Base-by-base conservation (phyloP, 2,797 vertebrate species). In the Propithecus deckenii region DNA sequence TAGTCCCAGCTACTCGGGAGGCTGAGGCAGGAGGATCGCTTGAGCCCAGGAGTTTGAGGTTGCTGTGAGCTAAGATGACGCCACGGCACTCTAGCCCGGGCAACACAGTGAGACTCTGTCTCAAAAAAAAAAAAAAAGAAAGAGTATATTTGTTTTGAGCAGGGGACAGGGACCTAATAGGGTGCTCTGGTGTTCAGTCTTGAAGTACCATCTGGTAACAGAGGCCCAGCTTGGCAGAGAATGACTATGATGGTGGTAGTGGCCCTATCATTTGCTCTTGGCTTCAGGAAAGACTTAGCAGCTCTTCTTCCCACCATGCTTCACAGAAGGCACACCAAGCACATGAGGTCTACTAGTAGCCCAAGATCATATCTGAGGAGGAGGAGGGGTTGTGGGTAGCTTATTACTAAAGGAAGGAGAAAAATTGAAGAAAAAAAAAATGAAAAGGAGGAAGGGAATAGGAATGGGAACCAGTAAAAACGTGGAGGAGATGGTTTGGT, bases 231-330 rank as follows among this genome's bases (percentile, higher is more conserved):
- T 41, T 95, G 20, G 80, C 52, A 61, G 59, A 83, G 25, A 79
- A 71, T 72, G n/a, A 43, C 86, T 41, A 0, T 38, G n/a, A 61
- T 32, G 15, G 32, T 79, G 25, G 25, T 50, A 67, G 46, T 78
- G 79, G 65, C 52, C 61, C 72, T 95, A 11, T 76, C 79, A 35
- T 96, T 94, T 74, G n/a, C 20, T 78, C 76, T 89, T 96, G 74
- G 61, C 89, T 78, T 57, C 91, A 89, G 93, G n/a, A 48, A 87
- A 91, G 69, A 52, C 55, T 95, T 85, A 52, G 69, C 59, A 95
- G n/a, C 38, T 55, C 80, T 65, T 50, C 52, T 92, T 92, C 69
- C 46, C 86, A 80, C 43, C 69, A 76, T 46, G 59, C 52, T 84
- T 96, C 84, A 76, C 65, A 84, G 52, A 94, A 80, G 69, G 85